Conservation (phyloP, 1,140 invertebrate species). For the Whitmania pigra region DNA sequence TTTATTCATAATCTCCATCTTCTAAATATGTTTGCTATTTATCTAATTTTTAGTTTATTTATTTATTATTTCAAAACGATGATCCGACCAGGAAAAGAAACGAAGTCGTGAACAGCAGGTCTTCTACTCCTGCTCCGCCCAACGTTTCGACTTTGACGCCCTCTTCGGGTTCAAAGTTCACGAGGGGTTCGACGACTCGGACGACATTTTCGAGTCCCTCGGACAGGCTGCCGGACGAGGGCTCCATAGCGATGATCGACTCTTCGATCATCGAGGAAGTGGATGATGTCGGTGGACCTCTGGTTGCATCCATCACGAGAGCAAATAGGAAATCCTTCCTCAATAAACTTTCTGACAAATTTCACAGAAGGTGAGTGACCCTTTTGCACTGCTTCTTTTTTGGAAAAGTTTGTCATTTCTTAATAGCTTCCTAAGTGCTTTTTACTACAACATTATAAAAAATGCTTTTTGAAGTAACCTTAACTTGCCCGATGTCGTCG, state of each 20-base stretch:
- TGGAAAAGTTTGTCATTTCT: no score
- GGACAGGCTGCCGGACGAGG: background rate
- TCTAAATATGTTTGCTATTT: background rate
- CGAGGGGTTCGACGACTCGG: background rate
- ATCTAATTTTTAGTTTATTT: background rate
- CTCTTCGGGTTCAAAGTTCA: background rate
- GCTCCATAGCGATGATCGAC: background rate
- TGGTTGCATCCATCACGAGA: background rate
- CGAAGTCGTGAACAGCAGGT: conserved; percentile 1
- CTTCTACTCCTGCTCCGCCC: background rate
- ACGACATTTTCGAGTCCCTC: no score
- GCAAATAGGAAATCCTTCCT: conserved; percentile 12
- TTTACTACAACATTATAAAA: no score
- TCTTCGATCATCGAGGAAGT: background rate
- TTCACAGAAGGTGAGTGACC: background rate
- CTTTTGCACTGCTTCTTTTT: background rate
- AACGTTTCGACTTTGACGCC: background rate
- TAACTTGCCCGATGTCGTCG: no score
- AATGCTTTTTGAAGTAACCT: no score
- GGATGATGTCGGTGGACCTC: background rate
- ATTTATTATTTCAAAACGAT: background rate
- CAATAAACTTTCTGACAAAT: conserved; percentile 3
- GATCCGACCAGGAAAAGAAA: background rate
- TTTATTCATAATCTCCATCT: background rate
- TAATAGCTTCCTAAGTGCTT: no score